Evolutionary conservation across 2,797 vertebrate genomes (phyloP).

Genomic region (Sparus aurata): DNA sequence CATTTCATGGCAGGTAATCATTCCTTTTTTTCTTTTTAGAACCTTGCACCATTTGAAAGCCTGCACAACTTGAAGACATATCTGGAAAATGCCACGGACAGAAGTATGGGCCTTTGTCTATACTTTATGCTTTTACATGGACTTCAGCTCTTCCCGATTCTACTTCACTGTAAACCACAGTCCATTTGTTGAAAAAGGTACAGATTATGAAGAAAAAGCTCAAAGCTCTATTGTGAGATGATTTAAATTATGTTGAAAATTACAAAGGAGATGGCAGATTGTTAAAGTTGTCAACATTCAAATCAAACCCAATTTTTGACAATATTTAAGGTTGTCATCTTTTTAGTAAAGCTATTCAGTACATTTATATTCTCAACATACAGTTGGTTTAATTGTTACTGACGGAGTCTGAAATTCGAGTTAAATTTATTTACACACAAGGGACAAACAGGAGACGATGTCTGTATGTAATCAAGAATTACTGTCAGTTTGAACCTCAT

Average conservation of each 20-base stretch:
- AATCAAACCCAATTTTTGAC: neutral
- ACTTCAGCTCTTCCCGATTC: neutral
- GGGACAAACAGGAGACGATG: neutral
- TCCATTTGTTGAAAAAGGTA: neutral
- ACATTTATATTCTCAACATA: neutral
- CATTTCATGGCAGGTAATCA: conserved; percentile 21
- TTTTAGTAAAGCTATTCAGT: neutral
- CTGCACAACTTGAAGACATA: neutral
- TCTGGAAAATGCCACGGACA: conserved; percentile 18
- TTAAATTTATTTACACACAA: neutral
- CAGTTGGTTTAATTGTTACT: neutral
- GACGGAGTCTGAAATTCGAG: neutral
- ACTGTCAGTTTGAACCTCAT: neutral
- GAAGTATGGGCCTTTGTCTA: neutral
- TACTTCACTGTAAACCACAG: neutral
- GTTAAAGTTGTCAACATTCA: neutral
- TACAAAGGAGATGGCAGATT: neutral
- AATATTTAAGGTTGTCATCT: neutral
- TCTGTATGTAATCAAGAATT: neutral
- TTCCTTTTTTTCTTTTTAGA: neutral
- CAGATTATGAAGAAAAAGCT: neutral
- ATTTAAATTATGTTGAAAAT: neutral
- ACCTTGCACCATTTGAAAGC: neutral
- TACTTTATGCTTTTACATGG: neutral
- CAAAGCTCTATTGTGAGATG: neutral